Conservation (phyloP, 1,140 invertebrate species). For the Thaumatotibia leucotreta region DNA sequence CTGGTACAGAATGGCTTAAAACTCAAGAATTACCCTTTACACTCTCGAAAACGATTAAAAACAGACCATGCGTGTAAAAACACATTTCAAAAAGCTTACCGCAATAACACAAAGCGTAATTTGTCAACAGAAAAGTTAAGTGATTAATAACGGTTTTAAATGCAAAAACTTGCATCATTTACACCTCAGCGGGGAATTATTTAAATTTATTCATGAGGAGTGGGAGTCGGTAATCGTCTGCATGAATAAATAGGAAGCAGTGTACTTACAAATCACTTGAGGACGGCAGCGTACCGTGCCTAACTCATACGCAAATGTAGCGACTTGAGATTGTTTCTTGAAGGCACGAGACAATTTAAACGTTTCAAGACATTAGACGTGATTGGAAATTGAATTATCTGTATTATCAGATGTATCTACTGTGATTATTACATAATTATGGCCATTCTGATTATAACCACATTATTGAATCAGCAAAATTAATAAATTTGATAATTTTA, state of each 20-base stretch:
- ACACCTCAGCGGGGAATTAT: constrained; percentile 62
- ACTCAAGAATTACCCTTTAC: too few species aligned
- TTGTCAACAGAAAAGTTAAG: constrained; percentile 36
- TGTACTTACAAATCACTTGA: constrained; percentile 50
- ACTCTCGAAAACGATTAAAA: background rate
- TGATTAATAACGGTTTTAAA: constrained; percentile 61
- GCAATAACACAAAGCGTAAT: constrained; percentile 20
- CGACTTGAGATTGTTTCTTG: constrained; percentile 25
- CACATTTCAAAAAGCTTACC: constrained; percentile 5
- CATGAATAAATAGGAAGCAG: constrained; percentile 65
- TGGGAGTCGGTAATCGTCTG: constrained; percentile 61
- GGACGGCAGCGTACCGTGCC: constrained; percentile 21
- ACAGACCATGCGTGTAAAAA: background rate
- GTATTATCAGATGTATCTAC: too few species aligned
- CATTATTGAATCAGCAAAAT: too few species aligned
- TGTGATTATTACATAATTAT: too few species aligned
- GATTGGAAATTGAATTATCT: too few species aligned
- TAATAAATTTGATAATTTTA: too few species aligned
- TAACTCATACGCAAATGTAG: constrained; percentile 12
- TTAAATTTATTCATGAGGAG: constrained; percentile 67
- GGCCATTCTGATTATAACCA: too few species aligned
- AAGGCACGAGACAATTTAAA: background rate
- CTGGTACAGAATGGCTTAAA: too few species aligned
- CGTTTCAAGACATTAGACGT: background rate
- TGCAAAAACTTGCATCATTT: constrained; percentile 69